Percentiles rank a stretch among this genome's conserved stretches.
phyloP scores from a whole-genome alignment of 2,888 invertebrate genomes.

The Plagodis dolabraria region DNA sequence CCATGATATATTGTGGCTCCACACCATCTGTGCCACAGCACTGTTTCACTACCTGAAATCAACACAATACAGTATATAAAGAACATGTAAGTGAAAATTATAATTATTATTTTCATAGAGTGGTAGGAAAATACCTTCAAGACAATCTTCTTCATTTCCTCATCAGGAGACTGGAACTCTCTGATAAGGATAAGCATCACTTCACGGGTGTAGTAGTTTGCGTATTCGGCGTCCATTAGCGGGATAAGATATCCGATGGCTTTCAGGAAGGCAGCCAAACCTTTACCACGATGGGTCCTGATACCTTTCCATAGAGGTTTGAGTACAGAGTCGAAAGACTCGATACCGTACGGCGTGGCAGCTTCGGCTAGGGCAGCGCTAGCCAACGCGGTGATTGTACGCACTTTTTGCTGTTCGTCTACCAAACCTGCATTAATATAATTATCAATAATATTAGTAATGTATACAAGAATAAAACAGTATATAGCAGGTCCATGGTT shows the following conservation, averaged over 20 bases:
- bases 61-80: not conserved
- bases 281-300: slow-evolving; percentile 94
- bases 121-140: slow-evolving; percentile 88
- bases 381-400: slow-evolving; percentile 99
- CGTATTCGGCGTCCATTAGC: slow-evolving; percentile 99
- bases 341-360: slow-evolving; percentile 99
- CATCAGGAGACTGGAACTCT: slow-evolving; percentile 99
- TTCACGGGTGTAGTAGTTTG: slow-evolving; percentile 99
- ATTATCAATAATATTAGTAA: not conserved
- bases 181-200: slow-evolving; percentile 98
- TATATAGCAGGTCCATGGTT: no score
- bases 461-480: not conserved
- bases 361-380: slow-evolving; percentile 99
- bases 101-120: no score
- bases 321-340: slow-evolving; percentile 99
- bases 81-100: not conserved
- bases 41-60: slow-evolving; percentile 96
- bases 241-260: slow-evolving; percentile 99
- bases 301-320: slow-evolving; percentile 99
- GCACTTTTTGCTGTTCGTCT: slow-evolving; percentile 99
- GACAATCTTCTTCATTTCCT: slow-evolving; percentile 99
- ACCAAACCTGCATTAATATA: slow-evolving; percentile 87
- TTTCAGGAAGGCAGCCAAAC: slow-evolving; percentile 99
- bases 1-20: slow-evolving; percentile 99
- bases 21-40: slow-evolving; percentile 99